These are phyloP conservation scores for Diogma glabrata DNA, from an alignment of 2,888 invertebrate genomes.

Conservation along the genomic window DNA sequence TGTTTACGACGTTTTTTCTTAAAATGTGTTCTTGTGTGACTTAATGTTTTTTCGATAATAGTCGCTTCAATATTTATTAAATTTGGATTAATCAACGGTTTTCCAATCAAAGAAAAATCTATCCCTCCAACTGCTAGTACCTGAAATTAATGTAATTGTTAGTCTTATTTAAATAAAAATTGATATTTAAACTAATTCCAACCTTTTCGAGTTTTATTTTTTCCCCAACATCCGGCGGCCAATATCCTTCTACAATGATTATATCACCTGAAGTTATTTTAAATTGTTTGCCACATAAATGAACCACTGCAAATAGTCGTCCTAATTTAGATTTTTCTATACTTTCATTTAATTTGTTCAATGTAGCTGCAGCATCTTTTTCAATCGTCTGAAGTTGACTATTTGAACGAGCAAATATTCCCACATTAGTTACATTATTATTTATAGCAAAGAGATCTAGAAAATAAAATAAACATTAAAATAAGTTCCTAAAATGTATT, in stretches of 20 bases:
- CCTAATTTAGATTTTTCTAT: constrained; percentile 18
- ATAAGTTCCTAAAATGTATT: too few species aligned
- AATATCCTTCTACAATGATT: constrained; percentile 67
- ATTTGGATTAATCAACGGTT: constrained; percentile 63
- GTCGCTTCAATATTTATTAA: constrained; percentile 67
- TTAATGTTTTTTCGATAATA: constrained; percentile 70
- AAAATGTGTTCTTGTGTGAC: constrained; percentile 67
- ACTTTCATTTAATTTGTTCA: not conserved
- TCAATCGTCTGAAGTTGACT: too few species aligned
- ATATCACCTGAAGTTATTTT: constrained; percentile 79
- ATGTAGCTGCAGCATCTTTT: too few species aligned
- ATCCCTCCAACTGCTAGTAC: constrained; percentile 62
- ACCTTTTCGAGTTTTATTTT: constrained; percentile 70
- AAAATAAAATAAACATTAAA: too few species aligned
- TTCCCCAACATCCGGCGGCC: constrained; percentile 74
- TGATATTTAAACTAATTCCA: constrained; percentile 12
- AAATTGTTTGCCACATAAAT: constrained; percentile 71
- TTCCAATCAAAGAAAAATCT: constrained; percentile 72
- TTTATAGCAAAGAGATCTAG: too few species aligned
- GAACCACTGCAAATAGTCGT: constrained; percentile 62
- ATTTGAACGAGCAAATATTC: too few species aligned
- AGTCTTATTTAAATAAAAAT: constrained; percentile 14
- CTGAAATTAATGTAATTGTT: too few species aligned
- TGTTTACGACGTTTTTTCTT: constrained; percentile 67
- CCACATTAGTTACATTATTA: too few species aligned